These are phyloP conservation scores for Catajapyx aquilonaris DNA, from an alignment of 1,140 invertebrate species.

Conservation along the genomic window DNA sequence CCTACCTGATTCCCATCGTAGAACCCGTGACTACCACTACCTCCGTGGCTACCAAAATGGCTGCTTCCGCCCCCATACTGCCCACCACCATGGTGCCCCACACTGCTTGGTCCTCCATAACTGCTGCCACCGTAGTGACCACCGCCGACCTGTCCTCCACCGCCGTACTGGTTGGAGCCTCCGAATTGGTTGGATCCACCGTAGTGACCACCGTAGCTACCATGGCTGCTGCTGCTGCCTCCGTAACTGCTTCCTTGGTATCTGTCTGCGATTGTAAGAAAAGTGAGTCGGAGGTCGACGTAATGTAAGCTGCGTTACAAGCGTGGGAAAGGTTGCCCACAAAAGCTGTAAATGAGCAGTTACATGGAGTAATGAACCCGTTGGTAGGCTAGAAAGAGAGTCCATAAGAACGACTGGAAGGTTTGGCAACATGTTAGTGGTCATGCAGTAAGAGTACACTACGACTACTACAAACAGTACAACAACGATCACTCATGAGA, in stretches of 20 bases:
- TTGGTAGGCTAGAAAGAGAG: too few species aligned
- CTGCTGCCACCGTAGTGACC: conserved; percentile 20
- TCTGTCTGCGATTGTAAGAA: too few species aligned
- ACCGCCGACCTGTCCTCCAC: conserved; percentile 22
- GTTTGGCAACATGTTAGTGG: too few species aligned
- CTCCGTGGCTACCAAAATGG: conserved; percentile 3
- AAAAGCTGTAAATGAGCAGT: too few species aligned
- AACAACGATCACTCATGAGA: too few species aligned
- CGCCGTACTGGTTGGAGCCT: conserved; percentile 17
- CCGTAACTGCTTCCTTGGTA: conserved; percentile 20
- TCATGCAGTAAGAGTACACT: too few species aligned
- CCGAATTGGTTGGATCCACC: conserved; percentile 20
- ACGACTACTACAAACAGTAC: too few species aligned
- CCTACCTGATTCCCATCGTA: not conserved
- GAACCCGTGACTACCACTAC: not conserved
- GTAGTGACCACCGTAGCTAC: conserved; percentile 15
- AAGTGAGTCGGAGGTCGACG: too few species aligned
- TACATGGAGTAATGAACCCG: too few species aligned
- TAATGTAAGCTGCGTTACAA: too few species aligned
- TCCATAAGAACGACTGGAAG: too few species aligned
- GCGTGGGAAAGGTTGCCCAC: too few species aligned
- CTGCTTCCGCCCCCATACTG: conserved; percentile 14
- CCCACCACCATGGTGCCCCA: conserved; percentile 9
- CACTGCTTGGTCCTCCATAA: conserved; percentile 19
- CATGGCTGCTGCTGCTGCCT: conserved; percentile 17